Conservation (phyloP, 2,797 vertebrate genomes). For the Macroramphosus scolopax region DNA sequence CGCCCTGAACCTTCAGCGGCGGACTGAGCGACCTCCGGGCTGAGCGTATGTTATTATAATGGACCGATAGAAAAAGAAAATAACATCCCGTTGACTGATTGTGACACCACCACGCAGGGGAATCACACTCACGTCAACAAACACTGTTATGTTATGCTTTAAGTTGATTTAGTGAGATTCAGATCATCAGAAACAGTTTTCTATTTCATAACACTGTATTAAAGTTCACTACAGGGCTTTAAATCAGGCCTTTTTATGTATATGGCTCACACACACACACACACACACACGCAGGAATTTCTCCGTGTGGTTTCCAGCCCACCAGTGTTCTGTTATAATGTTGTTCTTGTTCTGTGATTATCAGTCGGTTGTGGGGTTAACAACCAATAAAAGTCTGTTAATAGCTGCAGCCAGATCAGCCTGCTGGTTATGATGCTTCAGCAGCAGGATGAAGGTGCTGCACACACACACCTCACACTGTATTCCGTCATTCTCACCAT, state of each 20-base stretch:
- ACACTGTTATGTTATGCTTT: too few species aligned
- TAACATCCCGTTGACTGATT: too few species aligned
- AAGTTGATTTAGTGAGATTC: too few species aligned
- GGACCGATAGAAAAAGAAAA: too few species aligned
- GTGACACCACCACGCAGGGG: too few species aligned
- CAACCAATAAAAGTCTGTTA: slow-evolving; percentile 9
- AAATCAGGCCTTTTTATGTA: background rate
- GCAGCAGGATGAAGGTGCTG: background rate
- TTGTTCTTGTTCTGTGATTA: too few species aligned
- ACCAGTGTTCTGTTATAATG: background rate
- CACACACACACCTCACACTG: slow-evolving; percentile 8
- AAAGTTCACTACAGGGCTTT: slow-evolving; percentile 13
- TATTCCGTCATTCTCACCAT: slow-evolving; percentile 1
- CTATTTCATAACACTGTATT: too few species aligned
- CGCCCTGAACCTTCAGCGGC: too few species aligned
- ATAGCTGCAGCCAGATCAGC: slow-evolving; percentile 6
- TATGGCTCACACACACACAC: background rate
- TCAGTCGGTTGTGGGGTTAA: background rate
- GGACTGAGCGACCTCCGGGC: too few species aligned
- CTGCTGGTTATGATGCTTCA: too few species aligned
- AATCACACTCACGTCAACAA: too few species aligned
- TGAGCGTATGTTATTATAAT: too few species aligned
- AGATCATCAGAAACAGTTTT: background rate
- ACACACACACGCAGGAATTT: background rate
- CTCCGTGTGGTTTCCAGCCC: slow-evolving; percentile 2